Evolutionary conservation across 2,888 invertebrate genomes (phyloP).

Genomic region (Cecidostiba fungosa): DNA sequence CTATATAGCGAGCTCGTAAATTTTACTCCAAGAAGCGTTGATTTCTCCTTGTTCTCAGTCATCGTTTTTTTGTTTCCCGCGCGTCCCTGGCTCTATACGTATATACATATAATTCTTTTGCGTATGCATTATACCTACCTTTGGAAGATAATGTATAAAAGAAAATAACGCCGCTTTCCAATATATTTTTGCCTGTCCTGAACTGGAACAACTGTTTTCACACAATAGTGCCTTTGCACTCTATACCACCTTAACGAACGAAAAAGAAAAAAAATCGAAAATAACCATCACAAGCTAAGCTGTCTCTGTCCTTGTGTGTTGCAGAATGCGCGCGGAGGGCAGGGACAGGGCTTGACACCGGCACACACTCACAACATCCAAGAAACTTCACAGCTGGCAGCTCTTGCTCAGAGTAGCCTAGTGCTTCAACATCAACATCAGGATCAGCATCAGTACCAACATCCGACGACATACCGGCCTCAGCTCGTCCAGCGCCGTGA

Average conservation of each 20-base stretch:
- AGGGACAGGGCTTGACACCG: slow-evolving; percentile 74
- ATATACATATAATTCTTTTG: no score
- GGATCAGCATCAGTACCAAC: slow-evolving; percentile 68
- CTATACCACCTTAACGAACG: not conserved
- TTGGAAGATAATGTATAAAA: not conserved
- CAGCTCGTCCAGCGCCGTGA: slow-evolving; percentile 70
- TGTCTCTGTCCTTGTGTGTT: slow-evolving; percentile 80
- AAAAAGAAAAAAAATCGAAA: not conserved
- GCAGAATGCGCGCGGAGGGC: slow-evolving; percentile 79
- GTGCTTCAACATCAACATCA: slow-evolving; percentile 48
- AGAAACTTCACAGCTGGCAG: slow-evolving; percentile 60
- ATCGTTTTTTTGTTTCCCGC: not conserved
- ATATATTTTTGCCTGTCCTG: not conserved
- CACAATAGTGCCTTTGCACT: no score
- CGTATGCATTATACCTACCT: no score
- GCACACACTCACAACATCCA: slow-evolving; percentile 68
- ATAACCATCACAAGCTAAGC: slow-evolving; percentile 43
- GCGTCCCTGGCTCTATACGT: no score
- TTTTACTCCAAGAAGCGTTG: slow-evolving; percentile 22
- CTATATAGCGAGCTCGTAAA: slow-evolving; percentile 50
- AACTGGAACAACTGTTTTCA: not conserved
- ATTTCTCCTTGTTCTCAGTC: slow-evolving; percentile 38
- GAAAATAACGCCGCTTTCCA: not conserved
- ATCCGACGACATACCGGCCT: slow-evolving; percentile 77
- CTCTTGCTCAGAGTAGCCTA: slow-evolving; percentile 9